Conservation (phyloP, 2,113 vertebrate species). For the Dipodomys stephensi region DNA sequence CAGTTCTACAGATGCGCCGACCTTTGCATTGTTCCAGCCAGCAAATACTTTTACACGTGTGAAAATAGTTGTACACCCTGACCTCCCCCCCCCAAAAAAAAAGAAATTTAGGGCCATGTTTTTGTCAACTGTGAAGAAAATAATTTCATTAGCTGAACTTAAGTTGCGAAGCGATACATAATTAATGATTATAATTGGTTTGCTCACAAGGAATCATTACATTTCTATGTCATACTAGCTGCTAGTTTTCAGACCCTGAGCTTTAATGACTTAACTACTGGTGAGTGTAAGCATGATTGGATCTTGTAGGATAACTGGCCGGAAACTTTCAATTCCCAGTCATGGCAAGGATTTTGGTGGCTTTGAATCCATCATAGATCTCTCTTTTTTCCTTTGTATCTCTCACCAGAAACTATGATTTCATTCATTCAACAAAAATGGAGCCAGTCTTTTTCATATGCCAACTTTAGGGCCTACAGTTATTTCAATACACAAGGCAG, state of each 20-base stretch:
- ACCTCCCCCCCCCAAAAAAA: neutral
- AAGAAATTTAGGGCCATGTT: neutral
- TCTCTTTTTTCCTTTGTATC: neutral
- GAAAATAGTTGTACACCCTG: neutral
- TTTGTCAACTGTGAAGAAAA: neutral
- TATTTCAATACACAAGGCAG: neutral
- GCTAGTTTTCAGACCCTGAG: constrained; percentile 3
- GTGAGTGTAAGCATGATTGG: neutral
- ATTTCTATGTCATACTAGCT: neutral
- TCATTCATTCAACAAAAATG: neutral
- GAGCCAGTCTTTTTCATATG: neutral
- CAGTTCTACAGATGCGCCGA: no score
- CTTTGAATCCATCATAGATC: neutral
- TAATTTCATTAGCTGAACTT: neutral
- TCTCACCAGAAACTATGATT: neutral
- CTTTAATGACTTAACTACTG: constrained; percentile 35
- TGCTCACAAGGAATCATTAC: constrained; percentile 22
- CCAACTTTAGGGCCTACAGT: neutral
- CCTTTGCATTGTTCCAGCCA: neutral
- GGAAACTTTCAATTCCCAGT: neutral
- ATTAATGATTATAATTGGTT: constrained; percentile 44
- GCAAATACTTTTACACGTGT: neutral
- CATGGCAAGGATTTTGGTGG: neutral
- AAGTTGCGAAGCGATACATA: constrained; percentile 22
- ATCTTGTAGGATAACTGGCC: neutral